Evolutionary conservation across 2,888 invertebrate genomes (phyloP), one percentile per base, ranked within the genome.

Genomic region (Himalopsyche japonica): DNA sequence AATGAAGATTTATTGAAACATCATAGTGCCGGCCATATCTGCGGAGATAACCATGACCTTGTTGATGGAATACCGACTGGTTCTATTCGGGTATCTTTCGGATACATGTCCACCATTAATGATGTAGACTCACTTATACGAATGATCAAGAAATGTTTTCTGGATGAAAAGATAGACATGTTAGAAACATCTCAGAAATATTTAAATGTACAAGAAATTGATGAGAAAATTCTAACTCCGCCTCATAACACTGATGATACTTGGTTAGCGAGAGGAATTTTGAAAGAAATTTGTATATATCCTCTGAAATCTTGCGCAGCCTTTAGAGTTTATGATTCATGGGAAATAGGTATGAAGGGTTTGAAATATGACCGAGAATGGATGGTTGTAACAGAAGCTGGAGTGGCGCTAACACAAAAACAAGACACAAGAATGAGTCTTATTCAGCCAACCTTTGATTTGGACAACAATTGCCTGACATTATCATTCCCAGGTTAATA

Each of bases 271-370:
- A 87, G 79, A 64, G 83, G 87, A 37, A 87, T 82, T 27, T 88
- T 94, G 4, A 90, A 89, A 32, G 89, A 92, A 86, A 92, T 96
- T 86, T 94, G 93, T 88, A 92, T 98, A 78, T 98, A 96, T 90
- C 98, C 98, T 0, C 93, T 98, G 7, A 98, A 98, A 91, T 98
- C 98, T 0, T 98, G 98, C 90, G 97, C 94, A 0, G 95, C 96
- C 8, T 95, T 95, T 88, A 94, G 95, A 91, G 93, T 96, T 34
- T 88, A 89, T 47, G 88, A 90, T 12, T 89, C 92, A 8, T 98
- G 98, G 98, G 92, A 92, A 84, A 90, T 98, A 82, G 95, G 95
- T 15, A 88, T 90, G 0, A 95, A 95, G 88, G 99, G 99, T 0
- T 93, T 99, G 47, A 93, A 95, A 88, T 97, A 95, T 90, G 99